A percentile compares a stretch with the other conserved stretches of the same genome.
phyloP scores from a whole-genome alignment of 1,140 invertebrate genomes.

The Drosophila ambigua region DNA sequence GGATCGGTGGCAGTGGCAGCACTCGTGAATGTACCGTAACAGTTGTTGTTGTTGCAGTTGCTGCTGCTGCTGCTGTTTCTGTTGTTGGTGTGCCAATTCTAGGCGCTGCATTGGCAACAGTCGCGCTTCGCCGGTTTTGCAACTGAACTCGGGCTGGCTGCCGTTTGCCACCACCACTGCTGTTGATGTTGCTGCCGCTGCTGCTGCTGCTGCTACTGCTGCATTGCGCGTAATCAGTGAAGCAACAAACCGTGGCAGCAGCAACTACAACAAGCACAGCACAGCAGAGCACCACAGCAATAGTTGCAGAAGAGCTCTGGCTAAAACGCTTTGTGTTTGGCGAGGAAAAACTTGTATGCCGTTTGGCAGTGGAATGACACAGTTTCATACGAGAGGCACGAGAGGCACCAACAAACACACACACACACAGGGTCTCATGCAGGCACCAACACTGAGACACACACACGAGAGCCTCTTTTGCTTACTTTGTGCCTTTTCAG shows the following conservation, averaged over 20 bases:
- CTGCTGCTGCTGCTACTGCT: constrained; percentile 59
- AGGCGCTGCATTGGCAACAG: constrained; percentile 80
- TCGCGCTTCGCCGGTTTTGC: constrained; percentile 81
- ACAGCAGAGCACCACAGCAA: constrained; percentile 28
- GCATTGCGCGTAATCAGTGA: constrained; percentile 82
- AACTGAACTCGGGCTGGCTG: constrained; percentile 44
- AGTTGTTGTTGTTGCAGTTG: constrained; percentile 44
- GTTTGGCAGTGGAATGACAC: constrained; percentile 73
- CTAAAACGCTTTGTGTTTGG: constrained; percentile 16
- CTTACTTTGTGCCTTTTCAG: constrained; percentile 41
- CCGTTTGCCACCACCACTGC: constrained; percentile 20
- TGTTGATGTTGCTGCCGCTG: constrained; percentile 39
- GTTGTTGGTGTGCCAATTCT: constrained; percentile 77
- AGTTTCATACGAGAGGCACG: constrained; percentile 54
- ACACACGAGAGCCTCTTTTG: constrained; percentile 3
- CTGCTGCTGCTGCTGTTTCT: constrained; percentile 33
- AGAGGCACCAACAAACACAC: constrained; percentile 44
- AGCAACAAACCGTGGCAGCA: constrained; percentile 79
- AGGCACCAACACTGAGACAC: no score
- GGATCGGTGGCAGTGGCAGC: constrained; percentile 21
- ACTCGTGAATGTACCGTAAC: constrained; percentile 67
- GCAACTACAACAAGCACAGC: constrained; percentile 38
- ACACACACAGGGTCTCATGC: constrained; percentile 11
- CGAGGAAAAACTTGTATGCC: constrained; percentile 66
- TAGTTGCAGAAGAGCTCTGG: constrained; percentile 53